Conservation (phyloP, 2,888 invertebrate genomes). For the Drosophila infuscata region DNA sequence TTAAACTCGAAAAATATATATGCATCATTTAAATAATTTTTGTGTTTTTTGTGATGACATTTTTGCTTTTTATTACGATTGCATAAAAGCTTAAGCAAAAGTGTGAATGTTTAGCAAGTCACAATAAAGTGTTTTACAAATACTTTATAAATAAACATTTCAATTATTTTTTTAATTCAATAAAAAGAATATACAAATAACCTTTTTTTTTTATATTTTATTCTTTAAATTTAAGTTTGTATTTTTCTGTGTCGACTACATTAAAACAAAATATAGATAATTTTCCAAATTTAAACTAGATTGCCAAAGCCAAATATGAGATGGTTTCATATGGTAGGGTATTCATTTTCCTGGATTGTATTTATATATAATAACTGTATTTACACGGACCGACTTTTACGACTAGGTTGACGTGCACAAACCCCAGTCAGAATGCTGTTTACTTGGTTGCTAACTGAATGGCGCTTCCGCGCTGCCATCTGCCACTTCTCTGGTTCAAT, state of each 20-base stretch:
- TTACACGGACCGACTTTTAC: constrained; percentile 10
- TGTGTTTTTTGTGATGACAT: neutral
- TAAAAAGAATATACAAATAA: no score
- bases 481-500: constrained; percentile 4
- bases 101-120: neutral
- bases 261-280: no score
- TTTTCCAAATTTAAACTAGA: neutral
- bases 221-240: neutral
- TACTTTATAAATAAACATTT: neutral
- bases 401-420: constrained; percentile 22
- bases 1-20: no score
- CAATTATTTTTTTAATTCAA: no score
- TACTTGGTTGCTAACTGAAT: constrained; percentile 26
- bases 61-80: neutral
- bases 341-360: constrained; percentile 1
- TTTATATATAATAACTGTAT: constrained; percentile 9
- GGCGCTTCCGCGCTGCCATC: constrained; percentile 39
- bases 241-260: neutral
- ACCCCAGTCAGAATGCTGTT: constrained; percentile 20
- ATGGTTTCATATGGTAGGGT: neutral
- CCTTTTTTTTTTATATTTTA: neutral
- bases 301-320: neutral
- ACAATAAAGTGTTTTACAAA: neutral
- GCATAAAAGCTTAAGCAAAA: neutral
- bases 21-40: no score